A percentile compares a stretch with the other conserved stretches of the same genome.
Evolutionary conservation across 1,140 invertebrate genomes (phyloP).

Genomic region (Bombus pyrosoma): DNA sequence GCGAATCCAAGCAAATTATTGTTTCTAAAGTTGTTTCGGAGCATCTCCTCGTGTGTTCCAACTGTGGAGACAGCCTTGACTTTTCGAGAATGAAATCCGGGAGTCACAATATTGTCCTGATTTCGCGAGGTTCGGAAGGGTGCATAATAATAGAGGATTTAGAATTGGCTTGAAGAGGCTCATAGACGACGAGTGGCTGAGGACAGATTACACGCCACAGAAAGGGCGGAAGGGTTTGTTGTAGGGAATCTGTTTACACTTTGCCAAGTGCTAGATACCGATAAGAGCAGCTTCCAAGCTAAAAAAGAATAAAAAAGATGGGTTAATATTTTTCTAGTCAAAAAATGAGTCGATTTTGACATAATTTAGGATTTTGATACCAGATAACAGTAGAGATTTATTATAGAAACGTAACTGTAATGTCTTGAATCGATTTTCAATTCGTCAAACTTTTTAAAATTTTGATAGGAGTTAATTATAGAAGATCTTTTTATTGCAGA

Average conservation of each 20-base stretch:
- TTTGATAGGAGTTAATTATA: too few relatives aligned
- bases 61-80: neutral
- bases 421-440: too few relatives aligned
- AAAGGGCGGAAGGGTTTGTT: conserved; percentile 72
- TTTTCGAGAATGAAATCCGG: conserved; percentile 48
- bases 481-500: neutral
- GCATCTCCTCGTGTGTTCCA: neutral
- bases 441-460: neutral
- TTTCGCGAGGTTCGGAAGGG: conserved; percentile 71
- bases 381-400: neutral
- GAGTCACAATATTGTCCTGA: conserved; percentile 72
- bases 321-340: neutral
- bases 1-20: neutral
- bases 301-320: neutral
- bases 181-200: conserved; percentile 70
- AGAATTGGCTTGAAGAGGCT: conserved; percentile 72
- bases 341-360: neutral
- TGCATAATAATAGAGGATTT: conserved; percentile 82
- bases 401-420: neutral
- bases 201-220: conserved; percentile 81
- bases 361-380: neutral
- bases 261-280: conserved; percentile 71
- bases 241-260: conserved; percentile 68
- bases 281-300: conserved; percentile 70
- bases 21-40: neutral